Conservation (phyloP, 1,140 invertebrate species). For the Chelonus insularis region DNA sequence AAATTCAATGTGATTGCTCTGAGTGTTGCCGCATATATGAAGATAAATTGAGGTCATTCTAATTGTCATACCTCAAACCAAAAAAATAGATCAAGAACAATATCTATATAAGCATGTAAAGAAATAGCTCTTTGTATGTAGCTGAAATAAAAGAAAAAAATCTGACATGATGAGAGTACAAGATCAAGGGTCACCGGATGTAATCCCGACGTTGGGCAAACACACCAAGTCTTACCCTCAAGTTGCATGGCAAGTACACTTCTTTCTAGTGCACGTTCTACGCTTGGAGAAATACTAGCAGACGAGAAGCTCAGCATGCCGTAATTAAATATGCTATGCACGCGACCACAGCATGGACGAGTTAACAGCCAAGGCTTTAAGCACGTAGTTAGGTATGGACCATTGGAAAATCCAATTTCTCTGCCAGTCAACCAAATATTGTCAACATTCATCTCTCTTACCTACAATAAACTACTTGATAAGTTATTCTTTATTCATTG, state of each 20-base stretch:
- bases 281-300: conserved; percentile 18
- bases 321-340: conserved; percentile 27
- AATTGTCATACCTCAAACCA: too few relatives aligned
- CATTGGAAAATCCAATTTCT: conserved; percentile 1
- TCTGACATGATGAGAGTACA: background rate
- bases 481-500: too few relatives aligned
- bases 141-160: conserved; percentile 6
- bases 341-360: conserved; percentile 20
- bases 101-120: too few relatives aligned
- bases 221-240: background rate
- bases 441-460: too few relatives aligned
- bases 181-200: conserved; percentile 7
- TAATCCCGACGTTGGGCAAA: conserved; percentile 1
- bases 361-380: conserved; percentile 21
- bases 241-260: conserved; percentile 5
- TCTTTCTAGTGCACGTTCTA: conserved; percentile 17
- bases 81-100: too few relatives aligned
- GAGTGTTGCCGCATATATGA: too few relatives aligned
- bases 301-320: background rate
- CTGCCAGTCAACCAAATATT: background rate
- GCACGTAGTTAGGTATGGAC: conserved; percentile 14
- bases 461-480: too few relatives aligned
- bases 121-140: too few relatives aligned
- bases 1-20: too few relatives aligned
- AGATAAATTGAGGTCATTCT: too few relatives aligned